Evolutionary conservation across 2,113 vertebrate genomes (phyloP).

Genomic region (Parotia lawesii): DNA sequence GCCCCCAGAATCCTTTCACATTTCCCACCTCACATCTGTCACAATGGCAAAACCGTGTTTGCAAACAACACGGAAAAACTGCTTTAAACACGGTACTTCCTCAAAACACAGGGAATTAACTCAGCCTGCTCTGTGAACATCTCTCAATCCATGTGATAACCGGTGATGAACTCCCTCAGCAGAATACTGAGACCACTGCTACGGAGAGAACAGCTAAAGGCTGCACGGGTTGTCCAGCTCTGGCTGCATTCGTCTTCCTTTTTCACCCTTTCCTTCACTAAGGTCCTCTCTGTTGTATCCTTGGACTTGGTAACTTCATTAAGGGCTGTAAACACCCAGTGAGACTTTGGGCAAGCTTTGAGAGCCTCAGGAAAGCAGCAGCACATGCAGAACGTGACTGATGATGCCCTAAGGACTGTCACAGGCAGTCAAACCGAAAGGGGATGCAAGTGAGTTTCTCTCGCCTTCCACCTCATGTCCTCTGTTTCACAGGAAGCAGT

Average conservation of each 20-base stretch:
- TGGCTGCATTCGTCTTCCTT: neutral
- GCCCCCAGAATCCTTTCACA: neutral
- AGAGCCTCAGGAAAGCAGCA: neutral
- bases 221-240: neutral
- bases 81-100: neutral
- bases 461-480: neutral
- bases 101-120: neutral
- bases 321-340: neutral
- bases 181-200: neutral
- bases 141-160: accelerated
- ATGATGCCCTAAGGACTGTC: neutral
- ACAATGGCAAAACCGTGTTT: neutral
- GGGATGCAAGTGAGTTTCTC: neutral
- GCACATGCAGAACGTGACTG: neutral
- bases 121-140: neutral
- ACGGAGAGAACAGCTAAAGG: neutral
- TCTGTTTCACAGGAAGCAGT: neutral
- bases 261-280: neutral
- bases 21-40: conserved; percentile 15
- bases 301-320: neutral
- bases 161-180: neutral
- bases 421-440: neutral
- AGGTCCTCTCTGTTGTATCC: neutral
- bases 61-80: neutral
- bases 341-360: neutral